phyloP scores from a whole-genome alignment of 2,888 invertebrate species.

The Spatulosminthurus flaviceps region DNA sequence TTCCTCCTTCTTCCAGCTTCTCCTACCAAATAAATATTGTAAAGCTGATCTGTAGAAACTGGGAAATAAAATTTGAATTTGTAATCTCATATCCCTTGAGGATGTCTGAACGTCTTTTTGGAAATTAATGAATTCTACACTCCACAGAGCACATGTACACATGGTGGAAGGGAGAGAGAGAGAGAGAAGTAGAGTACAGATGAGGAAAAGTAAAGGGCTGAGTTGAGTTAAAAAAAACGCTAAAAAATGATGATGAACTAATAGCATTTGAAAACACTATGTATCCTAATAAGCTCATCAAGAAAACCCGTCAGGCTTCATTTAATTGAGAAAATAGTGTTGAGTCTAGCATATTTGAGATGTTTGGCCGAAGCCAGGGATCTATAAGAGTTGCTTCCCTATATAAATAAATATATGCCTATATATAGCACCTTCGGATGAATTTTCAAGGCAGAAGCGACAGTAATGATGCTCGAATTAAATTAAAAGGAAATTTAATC shows the following conservation, averaged over 20 bases:
- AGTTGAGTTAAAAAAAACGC: neutral
- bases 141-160: too few relatives aligned
- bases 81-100: too few relatives aligned
- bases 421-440: neutral
- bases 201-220: neutral
- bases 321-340: conserved; percentile 18
- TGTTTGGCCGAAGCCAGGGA: neutral
- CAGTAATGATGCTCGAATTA: conserved; percentile 35
- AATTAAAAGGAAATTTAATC: conserved; percentile 41
- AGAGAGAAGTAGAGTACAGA: neutral
- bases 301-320: conserved; percentile 18
- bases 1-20: too few relatives aligned
- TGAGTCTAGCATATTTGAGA: neutral
- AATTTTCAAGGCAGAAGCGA: conserved; percentile 24
- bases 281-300: conserved; percentile 13
- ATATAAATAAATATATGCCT: too few relatives aligned
- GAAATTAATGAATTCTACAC: too few relatives aligned
- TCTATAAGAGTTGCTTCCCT: too few relatives aligned
- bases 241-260: conserved; percentile 13
- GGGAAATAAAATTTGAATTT: too few relatives aligned
- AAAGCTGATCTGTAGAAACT: too few relatives aligned
- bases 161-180: neutral
- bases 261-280: conserved; percentile 18
- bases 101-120: too few relatives aligned
- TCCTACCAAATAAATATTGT: too few relatives aligned